Base-by-base conservation (phyloP, 1,140 invertebrate genomes). In the Drosophila tristis region DNA sequence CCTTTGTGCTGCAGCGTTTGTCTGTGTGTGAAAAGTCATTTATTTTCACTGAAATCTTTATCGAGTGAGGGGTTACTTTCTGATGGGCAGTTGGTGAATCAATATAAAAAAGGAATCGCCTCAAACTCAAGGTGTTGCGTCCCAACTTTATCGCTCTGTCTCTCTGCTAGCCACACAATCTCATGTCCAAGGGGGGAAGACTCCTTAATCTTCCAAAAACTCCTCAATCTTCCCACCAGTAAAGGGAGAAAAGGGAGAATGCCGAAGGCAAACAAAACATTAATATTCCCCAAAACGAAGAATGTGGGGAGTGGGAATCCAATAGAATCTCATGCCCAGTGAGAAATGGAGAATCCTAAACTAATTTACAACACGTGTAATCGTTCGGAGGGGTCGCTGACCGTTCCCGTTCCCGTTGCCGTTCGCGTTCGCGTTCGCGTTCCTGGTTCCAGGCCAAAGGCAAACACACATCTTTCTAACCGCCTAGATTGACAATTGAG, bases 281-380 rank as follows among this genome's bases (percentile, higher is more conserved):
- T 82, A 71, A 84, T 84, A 79, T 79, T 84, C 63, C 68, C 67
- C 64, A 43, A 49, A 49, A 68, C 58, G 65, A 39, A 39, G 35
- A 39, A 4, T 5, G 26, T 29, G 9, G 31, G 31, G 31, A 31
- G 8, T 9, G 35, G 31, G 35, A 11, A 39, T 29, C 26, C 26
- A 5, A 39, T 13, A 39, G 35, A 29, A 29, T 7, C 26, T 7
- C 26, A 29, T 9, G 20, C 44, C 44, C 15, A 47, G 3, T 15
- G 15, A 11, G 56, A 43, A 50, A 31, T 16, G 51, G 55, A 70
- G 73, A 51, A 67, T 89, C 79, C 84, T 89, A 74, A 84, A 84
- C 85, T 84, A 89, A 87, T 89, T 87, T 87, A 89, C 84, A 80
- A 87, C 84, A 87, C 84, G 84, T 87, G 84, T 89, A 87, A 80